phyloP scores from a whole-genome alignment of 2,113 vertebrate genomes.

The Rana temporaria region DNA sequence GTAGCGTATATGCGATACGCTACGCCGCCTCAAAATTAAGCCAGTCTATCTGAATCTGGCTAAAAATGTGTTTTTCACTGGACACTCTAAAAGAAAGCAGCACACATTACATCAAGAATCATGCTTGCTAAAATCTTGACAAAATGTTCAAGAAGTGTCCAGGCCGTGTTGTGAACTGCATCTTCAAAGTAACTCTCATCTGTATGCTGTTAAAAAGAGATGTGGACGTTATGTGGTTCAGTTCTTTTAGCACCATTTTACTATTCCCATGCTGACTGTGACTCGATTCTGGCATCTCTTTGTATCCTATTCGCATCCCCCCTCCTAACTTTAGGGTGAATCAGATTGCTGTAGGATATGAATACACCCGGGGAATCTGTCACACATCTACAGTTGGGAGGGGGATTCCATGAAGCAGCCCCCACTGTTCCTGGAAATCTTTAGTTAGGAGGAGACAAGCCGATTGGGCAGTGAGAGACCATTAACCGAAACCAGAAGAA shows the following conservation, averaged over 20 bases:
- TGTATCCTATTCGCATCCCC: background rate
- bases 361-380: conserved; percentile 41
- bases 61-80: conserved; percentile 8
- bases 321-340: conserved; percentile 13
- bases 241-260: conserved; percentile 2
- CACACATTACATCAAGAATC: background rate
- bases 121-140: background rate
- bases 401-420: conserved; percentile 37
- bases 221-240: background rate
- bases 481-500: conserved; percentile 43
- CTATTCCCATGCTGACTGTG: conserved; percentile 8
- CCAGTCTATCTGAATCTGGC: too few relatives aligned
- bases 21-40: too few relatives aligned
- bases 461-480: conserved; percentile 16
- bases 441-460: conserved; percentile 17
- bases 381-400: conserved; percentile 30
- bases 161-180: background rate
- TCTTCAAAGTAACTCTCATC: conserved; percentile 25
- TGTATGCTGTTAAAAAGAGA: background rate
- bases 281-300: conserved; percentile 7
- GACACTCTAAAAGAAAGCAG: background rate
- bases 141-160: background rate
- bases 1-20: too few relatives aligned
- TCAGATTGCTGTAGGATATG: conserved; percentile 44
- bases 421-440: conserved; percentile 50